Base-by-base conservation (phyloP, 2,888 invertebrate genomes). In the Lasioglossum zephyrum region DNA sequence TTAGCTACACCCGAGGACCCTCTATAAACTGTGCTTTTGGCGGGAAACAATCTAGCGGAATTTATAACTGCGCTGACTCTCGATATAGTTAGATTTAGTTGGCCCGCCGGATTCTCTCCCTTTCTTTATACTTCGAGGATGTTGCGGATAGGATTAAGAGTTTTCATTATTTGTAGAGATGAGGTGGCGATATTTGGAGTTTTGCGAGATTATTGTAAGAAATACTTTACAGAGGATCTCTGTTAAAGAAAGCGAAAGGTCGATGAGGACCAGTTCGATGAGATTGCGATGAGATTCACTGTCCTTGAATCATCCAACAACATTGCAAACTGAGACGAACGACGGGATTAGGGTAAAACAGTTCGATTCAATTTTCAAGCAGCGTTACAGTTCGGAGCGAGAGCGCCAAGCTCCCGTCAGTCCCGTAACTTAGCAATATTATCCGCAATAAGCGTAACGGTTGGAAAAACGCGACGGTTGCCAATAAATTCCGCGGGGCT, bases 1-100 rank as follows among this genome's bases (percentile, higher is more conserved):
- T 74, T 78, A 84, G 74, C 77, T 22, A 69, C 39, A 36, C 22
- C 39, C 39, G 22, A 22, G 39, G 66, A 66, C 66, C 39, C 18
- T n/a, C 36, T 22, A 22, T 39, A 36, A 39, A 39, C 36, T 69
- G 69, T 22, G 0, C 9, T 39, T 69, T 39, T 36, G 66, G 39
- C 69, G 69, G 69, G 39, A 39, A 69, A 69, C 39, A 69, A 22
- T 69, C 39, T 4, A 22, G 9, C 22, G 22, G 69, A 39, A 36
- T 69, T 36, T 69, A 39, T 22, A 9, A 22, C 22, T 11, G 39
- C 39, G 3, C 22, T 0, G 26, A 16, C 26, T 31, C 36, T 31
- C 36, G 18, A 36, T 36, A 31, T 2, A 11, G 66, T 18, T 8
- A 63, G 63, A 63, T 63, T 63, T 63, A 26, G 26, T 26, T 26